Evolutionary conservation across 92 coral and sea anemone species (phyloP).

Genomic region (Epizoanthus ramosus): DNA sequence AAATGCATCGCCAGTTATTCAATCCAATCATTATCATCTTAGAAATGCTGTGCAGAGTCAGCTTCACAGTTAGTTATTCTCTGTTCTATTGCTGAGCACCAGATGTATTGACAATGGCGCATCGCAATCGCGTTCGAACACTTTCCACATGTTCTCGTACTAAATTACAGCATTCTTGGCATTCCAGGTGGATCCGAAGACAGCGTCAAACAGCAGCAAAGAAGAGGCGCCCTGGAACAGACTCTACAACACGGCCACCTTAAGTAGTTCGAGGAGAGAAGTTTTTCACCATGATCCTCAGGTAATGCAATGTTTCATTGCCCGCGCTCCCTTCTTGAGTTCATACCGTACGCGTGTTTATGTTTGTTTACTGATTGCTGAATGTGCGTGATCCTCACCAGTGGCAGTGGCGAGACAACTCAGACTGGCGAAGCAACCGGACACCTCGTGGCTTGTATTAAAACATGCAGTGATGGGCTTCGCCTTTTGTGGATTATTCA

Average conservation of each 20-base stretch:
- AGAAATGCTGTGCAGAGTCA: too few relatives aligned
- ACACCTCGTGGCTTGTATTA: too few relatives aligned
- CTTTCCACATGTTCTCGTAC: background rate
- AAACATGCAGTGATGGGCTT: too few relatives aligned
- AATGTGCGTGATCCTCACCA: too few relatives aligned
- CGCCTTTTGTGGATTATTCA: too few relatives aligned
- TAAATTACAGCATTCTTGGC: background rate
- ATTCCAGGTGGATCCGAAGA: conserved; percentile 42
- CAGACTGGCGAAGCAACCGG: too few relatives aligned
- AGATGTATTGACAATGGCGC: too few relatives aligned
- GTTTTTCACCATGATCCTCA: conserved; percentile 94
- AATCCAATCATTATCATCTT: too few relatives aligned
- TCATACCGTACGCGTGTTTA: background rate
- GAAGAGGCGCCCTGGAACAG: conserved; percentile 87
- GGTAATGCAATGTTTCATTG: conserved; percentile 46
- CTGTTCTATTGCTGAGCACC: too few relatives aligned
- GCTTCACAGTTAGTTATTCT: too few relatives aligned
- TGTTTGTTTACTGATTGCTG: background rate
- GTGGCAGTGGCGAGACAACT: too few relatives aligned
- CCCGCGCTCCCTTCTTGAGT: background rate
- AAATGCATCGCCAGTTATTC: too few relatives aligned
- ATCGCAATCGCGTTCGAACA: background rate
- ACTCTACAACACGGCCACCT: conserved; percentile 86
- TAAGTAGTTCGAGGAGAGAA: conserved; percentile 92
- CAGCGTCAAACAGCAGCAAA: conserved; percentile 20